A percentile compares a stretch with the other conserved stretches of the same genome.
These are phyloP conservation scores for Petrocephalus sullivani DNA, from an alignment of 2,797 vertebrate species.

Conservation along the genomic window DNA sequence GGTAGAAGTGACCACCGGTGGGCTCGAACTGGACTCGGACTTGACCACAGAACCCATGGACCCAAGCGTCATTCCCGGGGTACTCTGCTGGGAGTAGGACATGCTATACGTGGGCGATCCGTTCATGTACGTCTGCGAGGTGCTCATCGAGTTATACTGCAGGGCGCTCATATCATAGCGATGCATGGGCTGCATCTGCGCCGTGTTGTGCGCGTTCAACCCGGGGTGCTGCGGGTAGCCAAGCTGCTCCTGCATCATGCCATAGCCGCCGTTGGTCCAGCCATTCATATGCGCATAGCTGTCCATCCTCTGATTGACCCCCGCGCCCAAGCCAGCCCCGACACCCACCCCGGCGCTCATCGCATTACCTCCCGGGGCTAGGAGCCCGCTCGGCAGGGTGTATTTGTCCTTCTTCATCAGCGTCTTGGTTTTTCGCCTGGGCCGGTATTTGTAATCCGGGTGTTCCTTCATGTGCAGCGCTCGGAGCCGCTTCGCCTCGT, in stretches of 20 bases:
- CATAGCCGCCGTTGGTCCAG: conserved; percentile 98
- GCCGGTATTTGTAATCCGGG: conserved; percentile 97
- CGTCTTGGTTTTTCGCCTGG: conserved; percentile 86
- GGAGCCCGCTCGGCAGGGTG: conserved; percentile 88
- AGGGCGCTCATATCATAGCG: conserved; percentile 96
- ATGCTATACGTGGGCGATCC: conserved; percentile 97
- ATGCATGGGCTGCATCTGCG: conserved; percentile 97
- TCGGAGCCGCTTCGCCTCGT: conserved; percentile 90
- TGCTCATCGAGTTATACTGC: conserved; percentile 93
- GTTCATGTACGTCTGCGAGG: conserved; percentile 97
- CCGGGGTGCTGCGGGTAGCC: conserved; percentile 93
- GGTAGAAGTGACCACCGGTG: conserved; percentile 89
- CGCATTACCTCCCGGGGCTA: conserved; percentile 82
- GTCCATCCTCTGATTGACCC: conserved; percentile 97
- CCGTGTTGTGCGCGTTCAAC: conserved; percentile 84
- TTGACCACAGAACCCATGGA: conserved; percentile 94
- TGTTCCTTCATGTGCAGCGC: conserved; percentile 95
- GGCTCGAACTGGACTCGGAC: conserved; percentile 91
- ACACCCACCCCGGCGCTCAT: conserved; percentile 83
- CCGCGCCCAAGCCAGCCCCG: conserved; percentile 80
- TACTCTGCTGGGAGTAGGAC: conserved; percentile 87
- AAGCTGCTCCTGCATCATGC: conserved; percentile 99
- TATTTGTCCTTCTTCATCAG: conserved; percentile 85
- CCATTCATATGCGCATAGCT: conserved; percentile 99
- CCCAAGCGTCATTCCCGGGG: conserved; percentile 83